Evolutionary conservation across 2,888 invertebrate species (phyloP).

Genomic region (Dusona sp.): DNA sequence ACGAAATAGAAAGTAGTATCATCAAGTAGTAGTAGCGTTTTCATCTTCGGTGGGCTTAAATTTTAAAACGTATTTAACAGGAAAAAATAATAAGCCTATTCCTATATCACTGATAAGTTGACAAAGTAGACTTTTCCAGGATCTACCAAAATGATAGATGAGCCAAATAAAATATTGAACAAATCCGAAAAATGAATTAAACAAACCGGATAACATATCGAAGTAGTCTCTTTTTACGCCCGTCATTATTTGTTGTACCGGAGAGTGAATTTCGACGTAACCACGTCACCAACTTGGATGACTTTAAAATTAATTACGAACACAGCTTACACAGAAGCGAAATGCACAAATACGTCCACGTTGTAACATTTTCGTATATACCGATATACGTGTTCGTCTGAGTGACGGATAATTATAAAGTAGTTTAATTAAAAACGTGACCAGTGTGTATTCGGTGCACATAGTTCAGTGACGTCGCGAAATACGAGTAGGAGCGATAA

Average conservation of each 20-base stretch:
- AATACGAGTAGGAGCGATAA: conserved; percentile 63
- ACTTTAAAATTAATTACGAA: conserved; percentile 59
- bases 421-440: conserved; percentile 69
- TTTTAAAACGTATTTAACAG: background rate
- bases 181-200: conserved; percentile 1
- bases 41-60: no score
- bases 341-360: conserved; percentile 6
- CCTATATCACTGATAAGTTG: background rate
- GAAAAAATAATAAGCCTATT: background rate
- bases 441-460: conserved; percentile 46
- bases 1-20: no score
- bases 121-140: background rate
- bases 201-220: conserved; percentile 3
- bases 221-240: conserved; percentile 8
- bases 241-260: conserved; percentile 13
- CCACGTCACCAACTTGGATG: conserved; percentile 27
- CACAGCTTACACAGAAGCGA: conserved; percentile 6
- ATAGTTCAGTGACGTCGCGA: conserved; percentile 40
- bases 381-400: conserved; percentile 10
- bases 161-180: conserved; percentile 6
- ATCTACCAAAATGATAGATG: background rate
- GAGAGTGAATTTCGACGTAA: conserved; percentile 33
- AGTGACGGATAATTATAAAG: conserved; percentile 62
- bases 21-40: no score
- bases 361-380: background rate